Percentiles rank a stretch among this genome's conserved stretches.
These are phyloP conservation scores for Ephialtes manifestator DNA, from an alignment of 2,888 invertebrate species.

Conservation along the genomic window DNA sequence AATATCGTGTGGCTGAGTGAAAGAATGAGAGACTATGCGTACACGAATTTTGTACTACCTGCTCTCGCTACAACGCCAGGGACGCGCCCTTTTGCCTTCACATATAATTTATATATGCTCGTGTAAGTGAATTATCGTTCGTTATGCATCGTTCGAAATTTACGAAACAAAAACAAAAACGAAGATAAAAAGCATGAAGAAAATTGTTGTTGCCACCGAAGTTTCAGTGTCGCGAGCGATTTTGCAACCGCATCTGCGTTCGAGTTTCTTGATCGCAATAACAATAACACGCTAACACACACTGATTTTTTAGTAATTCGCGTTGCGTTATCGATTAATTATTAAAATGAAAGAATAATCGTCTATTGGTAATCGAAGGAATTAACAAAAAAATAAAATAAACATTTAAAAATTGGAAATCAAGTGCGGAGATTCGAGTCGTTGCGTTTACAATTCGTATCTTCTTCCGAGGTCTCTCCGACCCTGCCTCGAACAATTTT, in stretches of 20 bases:
- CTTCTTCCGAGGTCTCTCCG: conserved; percentile 51
- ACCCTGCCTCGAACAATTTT: conserved; percentile 49
- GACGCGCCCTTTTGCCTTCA: conserved; percentile 56
- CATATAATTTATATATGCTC: conserved; percentile 44
- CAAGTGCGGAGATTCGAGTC: conserved; percentile 30
- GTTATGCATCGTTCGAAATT: conserved; percentile 38
- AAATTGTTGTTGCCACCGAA: conserved; percentile 40
- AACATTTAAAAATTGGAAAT: conserved; percentile 7
- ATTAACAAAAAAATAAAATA: too few species aligned
- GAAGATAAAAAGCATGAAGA: conserved; percentile 19
- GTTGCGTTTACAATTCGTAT: conserved; percentile 45
- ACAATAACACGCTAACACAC: conserved; percentile 53
- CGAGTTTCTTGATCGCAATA: conserved; percentile 58
- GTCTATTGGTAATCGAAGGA: conserved; percentile 23
- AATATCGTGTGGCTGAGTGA: conserved; percentile 30
- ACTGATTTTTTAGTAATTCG: conserved; percentile 63
- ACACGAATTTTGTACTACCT: conserved; percentile 56
- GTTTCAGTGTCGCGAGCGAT: conserved; percentile 32
- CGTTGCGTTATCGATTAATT: conserved; percentile 62
- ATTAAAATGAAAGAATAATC: conserved; percentile 44
- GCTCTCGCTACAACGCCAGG: conserved; percentile 41
- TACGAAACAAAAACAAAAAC: neutral
- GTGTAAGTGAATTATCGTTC: conserved; percentile 32
- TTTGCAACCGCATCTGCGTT: conserved; percentile 19
- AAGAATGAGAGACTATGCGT: conserved; percentile 21